Evolutionary conservation across 2,113 vertebrate genomes (phyloP).

Genomic region (Heterocephalus glaber): DNA sequence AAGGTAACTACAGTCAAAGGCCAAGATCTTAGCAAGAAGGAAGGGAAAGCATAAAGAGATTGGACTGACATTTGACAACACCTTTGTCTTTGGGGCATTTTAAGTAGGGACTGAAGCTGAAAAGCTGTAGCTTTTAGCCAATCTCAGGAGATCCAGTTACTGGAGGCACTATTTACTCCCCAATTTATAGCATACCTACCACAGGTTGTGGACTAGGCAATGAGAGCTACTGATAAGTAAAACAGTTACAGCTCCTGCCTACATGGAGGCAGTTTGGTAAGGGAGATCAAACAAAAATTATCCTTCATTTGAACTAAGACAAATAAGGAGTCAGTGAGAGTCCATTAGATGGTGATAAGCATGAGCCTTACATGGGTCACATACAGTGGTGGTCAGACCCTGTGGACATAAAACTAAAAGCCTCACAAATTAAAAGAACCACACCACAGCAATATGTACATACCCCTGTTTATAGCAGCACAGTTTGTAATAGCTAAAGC

Average conservation of each 20-base stretch:
- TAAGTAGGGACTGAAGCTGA: background rate
- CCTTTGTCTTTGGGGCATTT: background rate
- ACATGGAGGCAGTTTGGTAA: background rate
- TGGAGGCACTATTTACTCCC: background rate
- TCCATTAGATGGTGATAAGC: background rate
- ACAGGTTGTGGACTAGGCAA: background rate
- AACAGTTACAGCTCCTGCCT: background rate
- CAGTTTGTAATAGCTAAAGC: too few species aligned
- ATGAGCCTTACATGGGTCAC: background rate
- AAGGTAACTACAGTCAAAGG: background rate
- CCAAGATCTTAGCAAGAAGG: background rate
- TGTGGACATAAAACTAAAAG: background rate
- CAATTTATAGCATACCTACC: background rate
- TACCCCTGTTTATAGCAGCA: too few species aligned
- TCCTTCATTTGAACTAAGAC: conserved; percentile 7
- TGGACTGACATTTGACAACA: background rate
- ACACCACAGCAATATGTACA: too few species aligned
- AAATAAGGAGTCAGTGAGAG: background rate
- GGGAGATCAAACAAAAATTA: background rate
- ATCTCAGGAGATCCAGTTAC: background rate
- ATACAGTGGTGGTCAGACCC: background rate
- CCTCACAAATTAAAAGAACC: too few species aligned
- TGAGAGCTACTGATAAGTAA: background rate
- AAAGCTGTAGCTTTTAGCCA: background rate
- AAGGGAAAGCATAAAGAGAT: background rate